Evolutionary conservation across 23 tunicate genomes (phyloP), one percentile per base, ranked within the genome.

Genomic region (Halocynthia roretzi): DNA sequence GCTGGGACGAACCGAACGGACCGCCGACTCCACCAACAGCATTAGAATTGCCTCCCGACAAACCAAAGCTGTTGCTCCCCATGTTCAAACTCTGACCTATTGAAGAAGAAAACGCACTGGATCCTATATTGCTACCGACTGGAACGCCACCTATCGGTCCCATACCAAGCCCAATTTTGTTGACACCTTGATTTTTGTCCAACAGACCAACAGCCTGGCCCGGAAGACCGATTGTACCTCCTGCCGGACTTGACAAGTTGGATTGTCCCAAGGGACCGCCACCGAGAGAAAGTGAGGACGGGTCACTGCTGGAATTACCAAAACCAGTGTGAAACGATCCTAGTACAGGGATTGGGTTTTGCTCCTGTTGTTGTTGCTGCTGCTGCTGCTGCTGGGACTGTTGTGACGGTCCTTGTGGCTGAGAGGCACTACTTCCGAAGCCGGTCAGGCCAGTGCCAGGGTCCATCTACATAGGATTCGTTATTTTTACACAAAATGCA

Each of bases 201-300:
- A 71, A 65, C 20, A 81, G 11, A 7, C 85, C 85, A 23, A 72
- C 8, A 22, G 75, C 52, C 5, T 85, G 81, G 52, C 85, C 74
- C 52, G 81, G 52, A 53, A 81, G 53, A 5, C 85, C 93, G 0
- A 78, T 9, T 0, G 70, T 48, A 15, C 19, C 69, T 50, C 85
- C 93, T 12, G 81, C 93, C 17, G 93, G 85, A 68, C 93, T 87
- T 31, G 84, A 72, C 54, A 86, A 72, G 81, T 80, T 80, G 69
- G 80, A 68, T 11, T 76, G 85, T 17, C 69, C 79, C 7, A 82
- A 61, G 61, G 68, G 76, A 58, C 58, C 77, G 51, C 80, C 51
- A 8, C 86, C 86, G 23, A 83, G 68, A 11, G 69, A 81, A 8
- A 77, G 61, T 15, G 75, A 73, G 71, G 70, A 53, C 12, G 76